These are phyloP conservation scores for Leptosomus discolor DNA, from an alignment of 2,113 vertebrate species.

Conservation along the genomic window DNA sequence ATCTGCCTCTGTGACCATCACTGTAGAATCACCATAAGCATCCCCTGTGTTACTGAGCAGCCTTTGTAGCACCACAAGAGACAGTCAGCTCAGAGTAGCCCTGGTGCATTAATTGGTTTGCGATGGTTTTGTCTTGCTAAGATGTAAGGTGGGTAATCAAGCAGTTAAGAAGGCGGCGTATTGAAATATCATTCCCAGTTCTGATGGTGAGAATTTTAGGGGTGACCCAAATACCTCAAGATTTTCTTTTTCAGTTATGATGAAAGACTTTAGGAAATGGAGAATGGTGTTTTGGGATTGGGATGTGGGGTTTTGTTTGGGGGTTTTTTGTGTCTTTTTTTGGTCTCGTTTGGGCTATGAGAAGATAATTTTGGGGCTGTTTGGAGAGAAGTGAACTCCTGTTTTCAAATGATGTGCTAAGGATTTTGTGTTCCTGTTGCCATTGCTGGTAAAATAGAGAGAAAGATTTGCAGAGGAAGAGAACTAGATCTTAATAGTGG, in stretches of 20 bases:
- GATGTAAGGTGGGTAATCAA: not conserved
- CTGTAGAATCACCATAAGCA: not conserved
- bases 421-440: not conserved
- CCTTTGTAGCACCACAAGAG: not conserved
- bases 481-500: conserved; percentile 3
- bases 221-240: not conserved
- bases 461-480: conserved; percentile 16
- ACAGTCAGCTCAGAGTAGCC: not conserved
- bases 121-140: not conserved
- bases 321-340: not conserved
- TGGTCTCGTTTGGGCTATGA: not conserved
- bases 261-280: not conserved
- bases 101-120: not conserved
- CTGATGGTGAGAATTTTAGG: not conserved
- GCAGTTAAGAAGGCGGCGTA: not conserved
- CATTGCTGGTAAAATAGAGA: not conserved
- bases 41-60: not conserved
- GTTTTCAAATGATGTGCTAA: not conserved
- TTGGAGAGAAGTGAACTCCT: not conserved
- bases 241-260: not conserved
- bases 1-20: not conserved
- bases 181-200: not conserved
- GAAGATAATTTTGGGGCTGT: not conserved
- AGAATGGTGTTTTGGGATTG: not conserved
- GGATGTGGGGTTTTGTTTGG: not conserved